These are phyloP conservation scores for Drosophila tanythrix DNA, from an alignment of 2,888 invertebrate species.

Conservation along the genomic window DNA sequence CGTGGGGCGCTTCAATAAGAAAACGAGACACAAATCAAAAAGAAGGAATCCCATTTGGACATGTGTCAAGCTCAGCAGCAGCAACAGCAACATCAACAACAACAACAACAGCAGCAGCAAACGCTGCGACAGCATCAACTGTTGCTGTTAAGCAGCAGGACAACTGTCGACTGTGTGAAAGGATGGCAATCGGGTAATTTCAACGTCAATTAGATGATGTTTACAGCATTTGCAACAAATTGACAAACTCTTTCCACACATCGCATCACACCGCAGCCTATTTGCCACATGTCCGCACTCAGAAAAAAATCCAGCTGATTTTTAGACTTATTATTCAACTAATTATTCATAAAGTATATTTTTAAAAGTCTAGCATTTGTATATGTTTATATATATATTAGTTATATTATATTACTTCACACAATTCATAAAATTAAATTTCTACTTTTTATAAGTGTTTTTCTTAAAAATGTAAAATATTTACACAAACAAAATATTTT, in stretches of 20 bases:
- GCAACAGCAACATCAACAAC: conserved; percentile 7
- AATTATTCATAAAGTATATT: neutral
- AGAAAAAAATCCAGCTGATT: neutral
- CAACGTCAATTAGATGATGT: conserved; percentile 80
- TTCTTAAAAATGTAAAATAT: neutral
- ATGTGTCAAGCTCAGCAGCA: conserved; percentile 69
- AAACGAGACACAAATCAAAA: conserved; percentile 42
- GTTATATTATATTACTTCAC: no score
- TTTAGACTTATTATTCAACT: neutral
- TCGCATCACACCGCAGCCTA: conserved; percentile 1
- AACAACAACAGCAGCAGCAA: conserved; percentile 22
- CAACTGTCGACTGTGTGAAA: neutral
- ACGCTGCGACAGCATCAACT: conserved; percentile 2
- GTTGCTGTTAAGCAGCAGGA: conserved; percentile 18
- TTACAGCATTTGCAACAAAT: conserved; percentile 79
- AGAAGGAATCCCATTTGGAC: conserved; percentile 57
- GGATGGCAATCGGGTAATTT: conserved; percentile 54
- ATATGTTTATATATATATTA: no score
- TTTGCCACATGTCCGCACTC: conserved; percentile 32
- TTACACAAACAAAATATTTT: neutral
- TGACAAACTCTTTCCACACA: conserved; percentile 63
- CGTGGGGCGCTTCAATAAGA: conserved; percentile 40
- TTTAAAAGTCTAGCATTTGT: no score
- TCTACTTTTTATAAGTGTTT: no score
- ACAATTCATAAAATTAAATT: no score